phyloP scores from a whole-genome alignment of 2,113 vertebrate genomes.

The Entelurus aequoreus region DNA sequence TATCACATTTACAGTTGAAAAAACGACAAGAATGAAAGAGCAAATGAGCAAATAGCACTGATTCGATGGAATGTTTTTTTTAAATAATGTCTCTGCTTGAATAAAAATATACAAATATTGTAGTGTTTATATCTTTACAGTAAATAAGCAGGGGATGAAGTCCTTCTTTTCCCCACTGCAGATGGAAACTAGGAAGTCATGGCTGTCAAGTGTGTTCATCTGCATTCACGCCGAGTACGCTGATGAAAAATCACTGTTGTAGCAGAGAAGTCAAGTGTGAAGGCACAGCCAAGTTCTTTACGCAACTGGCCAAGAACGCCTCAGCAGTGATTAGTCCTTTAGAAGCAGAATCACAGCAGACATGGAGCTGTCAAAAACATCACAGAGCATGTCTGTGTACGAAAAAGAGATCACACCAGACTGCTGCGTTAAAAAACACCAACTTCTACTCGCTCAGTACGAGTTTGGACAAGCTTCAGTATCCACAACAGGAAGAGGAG shows the following conservation, averaged over 20 bases:
- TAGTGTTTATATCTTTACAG: no score
- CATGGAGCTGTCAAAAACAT: conserved; percentile 29
- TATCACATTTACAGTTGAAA: no score
- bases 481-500: conserved; percentile 21
- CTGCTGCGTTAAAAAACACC: not conserved
- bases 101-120: no score
- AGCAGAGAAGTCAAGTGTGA: conserved; percentile 13
- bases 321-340: conserved; percentile 33
- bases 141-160: no score
- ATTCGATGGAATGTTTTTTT: no score
- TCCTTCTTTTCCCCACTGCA: not conserved
- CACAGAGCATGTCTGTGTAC: conserved; percentile 11
- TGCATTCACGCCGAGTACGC: not conserved
- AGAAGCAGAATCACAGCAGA: conserved; percentile 25
- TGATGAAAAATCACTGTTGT: not conserved
- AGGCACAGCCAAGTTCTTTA: conserved; percentile 15
- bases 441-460: conserved; percentile 27
- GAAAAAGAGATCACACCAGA: conserved; percentile 14
- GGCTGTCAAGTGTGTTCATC: not conserved
- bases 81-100: no score
- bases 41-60: no score
- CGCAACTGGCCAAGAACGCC: conserved; percentile 33
- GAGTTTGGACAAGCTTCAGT: conserved; percentile 45
- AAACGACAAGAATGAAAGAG: no score
- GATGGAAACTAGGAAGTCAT: not conserved